Base-by-base conservation (phyloP, 2,113 vertebrate genomes). In the Cinclus mexicanus region DNA sequence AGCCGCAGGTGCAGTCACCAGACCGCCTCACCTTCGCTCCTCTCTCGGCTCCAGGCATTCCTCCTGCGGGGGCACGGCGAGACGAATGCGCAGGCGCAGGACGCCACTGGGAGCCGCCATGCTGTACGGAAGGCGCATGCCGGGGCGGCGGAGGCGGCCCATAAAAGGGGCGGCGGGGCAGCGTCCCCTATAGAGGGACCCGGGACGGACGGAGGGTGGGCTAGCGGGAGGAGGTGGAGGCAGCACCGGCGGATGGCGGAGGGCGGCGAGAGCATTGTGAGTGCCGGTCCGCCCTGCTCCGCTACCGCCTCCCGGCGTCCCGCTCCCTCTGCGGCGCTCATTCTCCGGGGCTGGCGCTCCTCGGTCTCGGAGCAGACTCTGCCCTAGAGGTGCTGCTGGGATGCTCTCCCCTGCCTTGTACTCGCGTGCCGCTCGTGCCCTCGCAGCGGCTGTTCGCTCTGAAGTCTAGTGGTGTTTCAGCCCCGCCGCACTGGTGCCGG, bases 221-320 rank as follows among this genome's bases (percentile, higher is more conserved):
- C 14, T 60, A 63, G 17, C 15, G 24, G 41, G 59, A 46, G 61
- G 50, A 21, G 75, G 41, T 29, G 69, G 37, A 1, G 31, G 35
- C 2, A 24, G 76, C 14, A 8, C 17, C 8, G 50, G 64, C 83
- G 42, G 3, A 97, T 97, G 96, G 95, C 96, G 46, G 95, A 95
- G 94, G 88, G 96, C 11, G 94, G 88, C 26, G 75, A 95, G 63
- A 42, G 23, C 3, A 4, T 85, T 70, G 96, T 97, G 94, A 96
- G 96, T 96, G 70, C 37, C 41, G 42, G 59, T 55, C 41, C 42
- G 59, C 59, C 68, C 35, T 15, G 14, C 60, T 52, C 69, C 3
- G 39, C n/a, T 70, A 33, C 28, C 5, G 5, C 52, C 60, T 65
- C 28, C 44, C 6, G 29, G 9, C 7, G 28, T 44, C 18, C 29